Percentiles rank a stretch among this genome's conserved stretches.
Conservation (phyloP, 2,113 vertebrate species). For the human (Homo sapiens) region GRCh38 chr4:111647501-111648000, state of each 20-base stretch:
- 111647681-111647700: too few species aligned
- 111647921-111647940: neutral
- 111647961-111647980: neutral
- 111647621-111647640: neutral
- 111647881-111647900: accelerated
- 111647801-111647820: too few species aligned
- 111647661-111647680: too few species aligned
- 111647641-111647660: neutral
- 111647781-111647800: too few species aligned
- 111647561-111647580: slow-evolving; percentile 5
- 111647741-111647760: too few species aligned
- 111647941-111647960: neutral
- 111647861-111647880: neutral
- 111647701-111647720: too few species aligned
- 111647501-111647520: neutral
- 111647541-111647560: neutral
- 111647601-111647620: neutral
- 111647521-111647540: neutral
- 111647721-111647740: too few species aligned
- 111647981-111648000: neutral
- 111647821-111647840: too few species aligned
- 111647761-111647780: too few species aligned
- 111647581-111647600: neutral
- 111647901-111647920: neutral
- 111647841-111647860: neutral